A percentile compares a stretch with the other conserved stretches of the same genome.
These are phyloP conservation scores for Leptosomus discolor DNA, from an alignment of 2,113 vertebrate genomes.

Conservation along the genomic window DNA sequence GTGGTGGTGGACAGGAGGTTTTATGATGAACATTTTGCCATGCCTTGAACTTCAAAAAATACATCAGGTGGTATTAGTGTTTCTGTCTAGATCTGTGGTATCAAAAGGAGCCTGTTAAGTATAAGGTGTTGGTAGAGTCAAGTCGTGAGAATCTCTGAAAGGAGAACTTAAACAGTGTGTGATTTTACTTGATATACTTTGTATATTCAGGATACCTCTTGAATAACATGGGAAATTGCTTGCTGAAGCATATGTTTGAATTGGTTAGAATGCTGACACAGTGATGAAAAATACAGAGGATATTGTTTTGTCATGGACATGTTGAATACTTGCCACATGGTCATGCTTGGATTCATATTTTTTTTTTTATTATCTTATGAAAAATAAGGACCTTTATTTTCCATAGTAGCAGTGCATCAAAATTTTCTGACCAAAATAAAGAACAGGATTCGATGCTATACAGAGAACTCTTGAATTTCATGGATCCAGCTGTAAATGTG, in stretches of 20 bases:
- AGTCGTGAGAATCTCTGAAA: background rate
- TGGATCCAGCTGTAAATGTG: background rate
- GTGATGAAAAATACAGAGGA: background rate
- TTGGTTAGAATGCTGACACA: background rate
- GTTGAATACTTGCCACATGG: background rate
- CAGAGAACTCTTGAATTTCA: background rate
- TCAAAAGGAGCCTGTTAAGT: background rate
- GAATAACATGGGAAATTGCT: background rate
- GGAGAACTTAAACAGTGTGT: background rate
- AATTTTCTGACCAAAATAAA: background rate
- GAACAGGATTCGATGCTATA: background rate
- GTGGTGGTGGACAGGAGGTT: background rate
- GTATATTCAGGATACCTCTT: background rate
- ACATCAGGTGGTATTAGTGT: fast-evolving
- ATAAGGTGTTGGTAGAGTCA: background rate
- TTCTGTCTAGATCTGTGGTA: background rate
- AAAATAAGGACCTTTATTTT: background rate
- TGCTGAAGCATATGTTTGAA: background rate
- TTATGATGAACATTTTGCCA: background rate
- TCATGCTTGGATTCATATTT: background rate
- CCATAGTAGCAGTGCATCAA: background rate
- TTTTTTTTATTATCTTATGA: background rate
- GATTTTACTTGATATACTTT: background rate
- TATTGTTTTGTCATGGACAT: background rate
- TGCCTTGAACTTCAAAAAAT: background rate